A percentile compares a stretch with the other conserved stretches of the same genome.
These are phyloP conservation scores for Osedax frankpressi DNA, from an alignment of 2,888 invertebrate species.

Conservation along the genomic window DNA sequence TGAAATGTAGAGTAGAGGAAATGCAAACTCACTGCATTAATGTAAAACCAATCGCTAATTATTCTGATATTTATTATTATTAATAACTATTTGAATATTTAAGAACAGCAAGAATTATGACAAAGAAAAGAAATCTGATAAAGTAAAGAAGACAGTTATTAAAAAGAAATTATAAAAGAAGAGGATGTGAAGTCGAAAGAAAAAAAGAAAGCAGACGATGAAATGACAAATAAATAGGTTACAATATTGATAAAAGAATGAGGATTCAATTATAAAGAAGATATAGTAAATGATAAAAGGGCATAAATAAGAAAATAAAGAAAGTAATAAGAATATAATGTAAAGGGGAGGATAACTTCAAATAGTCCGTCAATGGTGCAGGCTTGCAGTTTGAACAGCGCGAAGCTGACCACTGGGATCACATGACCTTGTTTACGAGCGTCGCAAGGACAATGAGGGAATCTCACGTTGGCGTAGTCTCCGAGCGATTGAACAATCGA, in stretches of 20 bases:
- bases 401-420: conserved; percentile 59
- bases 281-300: background rate
- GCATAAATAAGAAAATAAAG: background rate
- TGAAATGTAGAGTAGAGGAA: no score
- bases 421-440: conserved; percentile 72
- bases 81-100: no score
- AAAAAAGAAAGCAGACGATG: no score
- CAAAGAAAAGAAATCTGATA: no score
- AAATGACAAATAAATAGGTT: no score
- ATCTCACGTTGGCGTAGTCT: conserved; percentile 83
- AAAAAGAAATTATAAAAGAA: no score
- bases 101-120: no score
- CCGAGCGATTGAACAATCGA: conserved; percentile 58
- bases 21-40: no score
- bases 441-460: conserved; percentile 86
- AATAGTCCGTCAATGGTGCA: conserved; percentile 68
- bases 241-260: background rate
- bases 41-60: no score
- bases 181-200: no score
- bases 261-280: background rate
- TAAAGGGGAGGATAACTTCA: conserved; percentile 49
- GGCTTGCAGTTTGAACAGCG: conserved; percentile 62
- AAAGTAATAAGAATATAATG: background rate
- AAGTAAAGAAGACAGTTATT: no score
- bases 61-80: no score